Percentiles rank a stretch among this genome's conserved stretches.
Evolutionary conservation across 2,797 vertebrate genomes (phyloP).

Genomic region (Chloroceryle inda): DNA sequence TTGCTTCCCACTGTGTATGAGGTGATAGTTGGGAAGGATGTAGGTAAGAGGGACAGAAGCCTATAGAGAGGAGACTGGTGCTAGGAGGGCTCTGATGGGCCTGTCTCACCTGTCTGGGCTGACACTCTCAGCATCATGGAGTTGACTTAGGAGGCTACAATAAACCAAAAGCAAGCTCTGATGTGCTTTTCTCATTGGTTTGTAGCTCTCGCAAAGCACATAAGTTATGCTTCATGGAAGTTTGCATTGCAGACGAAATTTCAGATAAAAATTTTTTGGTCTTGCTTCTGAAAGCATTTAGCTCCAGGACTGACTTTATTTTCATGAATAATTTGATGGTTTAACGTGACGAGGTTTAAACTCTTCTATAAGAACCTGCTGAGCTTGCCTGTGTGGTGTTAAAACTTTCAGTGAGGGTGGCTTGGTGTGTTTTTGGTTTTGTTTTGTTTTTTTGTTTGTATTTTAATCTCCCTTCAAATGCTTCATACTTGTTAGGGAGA

Average conservation of each 20-base stretch:
- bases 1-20: background rate
- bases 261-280: background rate
- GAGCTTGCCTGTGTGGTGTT: background rate
- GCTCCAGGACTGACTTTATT: constrained; percentile 3
- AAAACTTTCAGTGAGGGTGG: background rate
- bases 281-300: constrained; percentile 7
- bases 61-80: background rate
- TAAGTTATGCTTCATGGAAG: accelerated
- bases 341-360: background rate
- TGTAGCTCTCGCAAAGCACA: background rate
- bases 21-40: accelerated
- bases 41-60: background rate
- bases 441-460: background rate
- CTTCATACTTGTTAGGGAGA: background rate
- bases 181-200: background rate
- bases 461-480: constrained; percentile 5
- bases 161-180: background rate
- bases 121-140: background rate
- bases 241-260: background rate
- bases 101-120: accelerated
- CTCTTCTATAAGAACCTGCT: background rate
- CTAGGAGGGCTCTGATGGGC: accelerated
- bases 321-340: constrained; percentile 38
- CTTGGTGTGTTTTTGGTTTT: background rate
- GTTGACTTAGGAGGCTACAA: background rate